A percentile compares a stretch with the other conserved stretches of the same genome.
Evolutionary conservation across 2,113 vertebrate genomes (phyloP).

Genomic region (Oreotrochilus melanogaster): DNA sequence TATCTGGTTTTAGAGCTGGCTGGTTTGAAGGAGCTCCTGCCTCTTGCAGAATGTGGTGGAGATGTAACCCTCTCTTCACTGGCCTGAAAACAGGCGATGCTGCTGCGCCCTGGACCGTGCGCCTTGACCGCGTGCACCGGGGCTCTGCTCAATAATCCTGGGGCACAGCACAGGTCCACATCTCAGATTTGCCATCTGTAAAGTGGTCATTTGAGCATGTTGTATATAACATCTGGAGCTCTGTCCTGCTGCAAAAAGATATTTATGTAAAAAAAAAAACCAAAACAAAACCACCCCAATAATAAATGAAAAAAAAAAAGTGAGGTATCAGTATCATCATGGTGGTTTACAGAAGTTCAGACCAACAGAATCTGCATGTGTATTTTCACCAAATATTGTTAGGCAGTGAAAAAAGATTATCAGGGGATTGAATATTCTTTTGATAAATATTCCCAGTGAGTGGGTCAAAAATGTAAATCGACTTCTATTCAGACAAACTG

Average conservation of each 20-base stretch:
- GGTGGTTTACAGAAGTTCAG: not conserved
- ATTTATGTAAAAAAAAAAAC: not conserved
- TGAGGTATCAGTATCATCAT: not conserved
- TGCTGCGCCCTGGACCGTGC: not conserved
- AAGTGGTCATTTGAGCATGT: not conserved
- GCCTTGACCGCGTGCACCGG: fast-evolving
- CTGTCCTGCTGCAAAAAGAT: not conserved
- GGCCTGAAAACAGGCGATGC: not conserved
- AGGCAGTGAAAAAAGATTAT: conserved; percentile 22
- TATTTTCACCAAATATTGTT: conserved; percentile 56
- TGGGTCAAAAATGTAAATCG: conserved; percentile 74
- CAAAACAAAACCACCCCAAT: too few relatives aligned
- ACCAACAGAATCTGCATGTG: not conserved
- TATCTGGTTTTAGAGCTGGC: not conserved
- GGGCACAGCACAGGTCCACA: not conserved
- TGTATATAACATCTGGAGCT: not conserved
- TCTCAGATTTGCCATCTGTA: not conserved
- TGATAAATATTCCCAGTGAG: conserved; percentile 69
- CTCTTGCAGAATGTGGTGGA: fast-evolving
- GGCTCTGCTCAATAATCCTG: not conserved
- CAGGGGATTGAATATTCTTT: conserved; percentile 57
- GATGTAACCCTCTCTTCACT: not conserved
- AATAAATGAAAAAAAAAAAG: not conserved
- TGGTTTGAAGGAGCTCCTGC: not conserved
- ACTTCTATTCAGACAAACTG: conserved; percentile 62